Evolutionary conservation across 2,888 invertebrate species (phyloP).

Genomic region (Octodonta nipae): DNA sequence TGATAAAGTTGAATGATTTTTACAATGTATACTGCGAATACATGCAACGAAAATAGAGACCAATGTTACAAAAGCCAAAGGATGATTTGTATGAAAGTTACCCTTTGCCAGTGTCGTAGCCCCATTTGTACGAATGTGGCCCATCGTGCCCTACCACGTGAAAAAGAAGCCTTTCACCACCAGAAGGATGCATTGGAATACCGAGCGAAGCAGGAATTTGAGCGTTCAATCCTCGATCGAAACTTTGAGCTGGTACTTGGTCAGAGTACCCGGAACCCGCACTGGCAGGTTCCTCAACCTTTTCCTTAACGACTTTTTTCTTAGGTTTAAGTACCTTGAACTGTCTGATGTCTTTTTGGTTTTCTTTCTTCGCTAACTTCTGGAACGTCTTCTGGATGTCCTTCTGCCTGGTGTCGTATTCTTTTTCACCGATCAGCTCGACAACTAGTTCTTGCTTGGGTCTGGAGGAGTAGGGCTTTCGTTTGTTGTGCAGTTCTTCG

Average conservation of each 20-base stretch:
- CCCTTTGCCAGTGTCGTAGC: constrained; percentile 75
- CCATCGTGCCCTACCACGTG: constrained; percentile 72
- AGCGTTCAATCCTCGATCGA: constrained; percentile 20
- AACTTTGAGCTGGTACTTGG: constrained; percentile 3
- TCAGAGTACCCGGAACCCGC: constrained; percentile 2
- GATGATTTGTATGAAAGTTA: constrained; percentile 29
- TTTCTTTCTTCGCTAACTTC: constrained; percentile 39
- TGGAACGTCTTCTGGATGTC: constrained; percentile 29
- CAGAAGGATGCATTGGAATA: constrained; percentile 15
- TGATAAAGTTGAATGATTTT: too few species aligned
- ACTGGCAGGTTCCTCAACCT: constrained; percentile 1
- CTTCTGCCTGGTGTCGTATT: constrained; percentile 27
- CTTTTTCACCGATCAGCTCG: constrained; percentile 33
- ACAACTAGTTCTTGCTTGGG: constrained; percentile 38
- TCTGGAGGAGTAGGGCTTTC: constrained; percentile 27
- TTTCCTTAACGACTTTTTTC: neutral
- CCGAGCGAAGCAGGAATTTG: constrained; percentile 24
- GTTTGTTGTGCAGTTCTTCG: constrained; percentile 35
- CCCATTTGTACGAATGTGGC: constrained; percentile 70
- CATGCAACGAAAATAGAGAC: neutral
- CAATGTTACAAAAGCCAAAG: too few species aligned
- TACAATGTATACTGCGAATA: too few species aligned
- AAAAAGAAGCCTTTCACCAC: constrained; percentile 51
- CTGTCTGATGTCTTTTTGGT: constrained; percentile 35
- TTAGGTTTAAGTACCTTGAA: neutral